phyloP scores from a whole-genome alignment of 2,113 vertebrate species.

The Triplophysa rosa region DNA sequence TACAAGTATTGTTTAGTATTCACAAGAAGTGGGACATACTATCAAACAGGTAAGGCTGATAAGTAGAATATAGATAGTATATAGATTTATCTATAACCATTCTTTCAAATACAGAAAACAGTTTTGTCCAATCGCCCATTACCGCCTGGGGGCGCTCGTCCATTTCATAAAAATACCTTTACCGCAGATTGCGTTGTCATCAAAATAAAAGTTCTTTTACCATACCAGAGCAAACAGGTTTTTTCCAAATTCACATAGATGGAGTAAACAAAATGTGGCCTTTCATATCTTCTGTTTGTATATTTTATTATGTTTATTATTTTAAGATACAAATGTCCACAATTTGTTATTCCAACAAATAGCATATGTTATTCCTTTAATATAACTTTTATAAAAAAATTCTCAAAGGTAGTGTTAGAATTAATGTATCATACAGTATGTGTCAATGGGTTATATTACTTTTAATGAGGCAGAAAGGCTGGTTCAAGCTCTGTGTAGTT shows the following conservation, averaged over 20 bases:
- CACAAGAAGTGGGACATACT: too few relatives aligned
- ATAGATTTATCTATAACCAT: too few relatives aligned
- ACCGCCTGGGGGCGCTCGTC: not conserved
- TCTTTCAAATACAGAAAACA: not conserved
- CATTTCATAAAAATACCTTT: not conserved
- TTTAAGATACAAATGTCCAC: too few relatives aligned
- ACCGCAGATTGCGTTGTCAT: not conserved
- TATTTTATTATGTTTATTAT: not conserved
- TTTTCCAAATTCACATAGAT: not conserved
- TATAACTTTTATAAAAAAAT: conserved; percentile 59
- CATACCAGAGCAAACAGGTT: too few relatives aligned
- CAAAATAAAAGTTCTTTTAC: conserved; percentile 23
- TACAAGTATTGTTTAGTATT: too few relatives aligned
- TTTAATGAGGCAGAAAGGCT: not conserved
- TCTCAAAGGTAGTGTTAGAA: conserved; percentile 71
- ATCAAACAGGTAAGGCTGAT: too few relatives aligned
- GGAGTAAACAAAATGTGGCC: too few relatives aligned
- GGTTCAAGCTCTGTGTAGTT: not conserved
- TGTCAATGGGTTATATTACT: not conserved
- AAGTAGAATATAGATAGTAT: too few relatives aligned
- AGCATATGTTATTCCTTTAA: too few relatives aligned
- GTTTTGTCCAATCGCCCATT: not conserved
- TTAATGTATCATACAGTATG: conserved; percentile 67
- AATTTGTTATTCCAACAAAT: too few relatives aligned
- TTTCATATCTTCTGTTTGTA: too few relatives aligned